These are phyloP conservation scores for Centruroides sculpturatus DNA, from an alignment of 1,140 invertebrate genomes.

Conservation along the genomic window DNA sequence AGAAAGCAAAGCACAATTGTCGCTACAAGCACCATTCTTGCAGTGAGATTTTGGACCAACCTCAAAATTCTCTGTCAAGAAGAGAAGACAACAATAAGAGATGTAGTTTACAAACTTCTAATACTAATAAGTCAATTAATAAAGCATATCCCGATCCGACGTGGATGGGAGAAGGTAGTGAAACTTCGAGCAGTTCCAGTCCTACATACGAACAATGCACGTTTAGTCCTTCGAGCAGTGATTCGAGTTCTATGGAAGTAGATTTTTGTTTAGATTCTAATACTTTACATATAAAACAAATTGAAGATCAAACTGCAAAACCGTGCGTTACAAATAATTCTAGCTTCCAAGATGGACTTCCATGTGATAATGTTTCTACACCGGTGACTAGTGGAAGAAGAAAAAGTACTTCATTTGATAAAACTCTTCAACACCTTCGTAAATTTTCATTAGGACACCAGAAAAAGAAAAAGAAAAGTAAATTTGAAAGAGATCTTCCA, in stretches of 20 bases:
- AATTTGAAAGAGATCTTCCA: neutral
- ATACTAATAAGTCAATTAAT: slow-evolving; percentile 1
- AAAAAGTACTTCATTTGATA: slow-evolving; percentile 4
- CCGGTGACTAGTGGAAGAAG: neutral
- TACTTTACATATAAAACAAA: no score
- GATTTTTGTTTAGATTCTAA: slow-evolving; percentile 3
- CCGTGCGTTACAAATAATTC: neutral
- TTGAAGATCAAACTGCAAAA: no score
- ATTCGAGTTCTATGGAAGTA: slow-evolving; percentile 19
- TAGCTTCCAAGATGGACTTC: neutral
- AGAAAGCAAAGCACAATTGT: slow-evolving; percentile 1
- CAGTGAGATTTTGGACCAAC: slow-evolving; percentile 3
- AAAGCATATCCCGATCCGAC: slow-evolving; percentile 15
- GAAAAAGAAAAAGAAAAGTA: slow-evolving; percentile 9
- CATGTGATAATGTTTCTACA: slow-evolving; percentile 1
- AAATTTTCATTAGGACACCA: slow-evolving; percentile 12
- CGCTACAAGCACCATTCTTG: slow-evolving; percentile 13
- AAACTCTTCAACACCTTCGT: slow-evolving; percentile 6
- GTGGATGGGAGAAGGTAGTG: slow-evolving; percentile 17
- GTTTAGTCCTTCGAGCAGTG: slow-evolving; percentile 18
- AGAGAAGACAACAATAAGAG: slow-evolving; percentile 1
- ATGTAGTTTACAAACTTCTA: slow-evolving; percentile 5
- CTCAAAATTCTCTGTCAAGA: neutral
- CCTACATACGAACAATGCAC: slow-evolving; percentile 18
- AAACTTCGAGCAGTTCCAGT: slow-evolving; percentile 17